These are phyloP conservation scores for Plemyria rubiginata DNA, from an alignment of 2,888 invertebrate species.

Conservation along the genomic window DNA sequence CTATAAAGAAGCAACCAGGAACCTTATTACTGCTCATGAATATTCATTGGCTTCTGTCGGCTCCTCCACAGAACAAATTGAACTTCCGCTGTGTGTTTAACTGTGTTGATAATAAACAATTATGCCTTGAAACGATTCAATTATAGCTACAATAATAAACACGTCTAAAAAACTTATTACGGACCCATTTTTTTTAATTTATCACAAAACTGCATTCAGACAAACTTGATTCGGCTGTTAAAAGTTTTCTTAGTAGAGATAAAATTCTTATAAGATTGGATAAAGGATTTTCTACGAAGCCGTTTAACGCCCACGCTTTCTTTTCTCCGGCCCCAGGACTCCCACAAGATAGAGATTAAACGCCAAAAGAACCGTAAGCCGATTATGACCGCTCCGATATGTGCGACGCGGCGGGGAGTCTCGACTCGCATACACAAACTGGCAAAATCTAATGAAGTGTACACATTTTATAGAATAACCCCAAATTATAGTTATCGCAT, in stretches of 20 bases:
- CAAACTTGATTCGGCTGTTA: conserved; percentile 27
- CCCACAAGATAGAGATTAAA: conserved; percentile 58
- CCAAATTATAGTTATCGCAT: conserved; percentile 24
- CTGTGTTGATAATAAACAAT: conserved; percentile 36
- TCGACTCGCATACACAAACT: conserved; percentile 31
- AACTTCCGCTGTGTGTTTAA: conserved; percentile 35
- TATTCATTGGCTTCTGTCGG: conserved; percentile 48
- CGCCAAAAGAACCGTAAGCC: conserved; percentile 53
- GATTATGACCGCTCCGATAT: conserved; percentile 29
- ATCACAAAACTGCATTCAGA: conserved; percentile 19
- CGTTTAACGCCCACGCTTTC: conserved; percentile 57
- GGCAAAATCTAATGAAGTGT: conserved; percentile 27
- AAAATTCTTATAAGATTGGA: conserved; percentile 47
- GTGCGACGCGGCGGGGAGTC: conserved; percentile 26
- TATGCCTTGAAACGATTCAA: conserved; percentile 31
- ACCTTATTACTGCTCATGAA: conserved; percentile 48
- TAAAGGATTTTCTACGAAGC: conserved; percentile 52
- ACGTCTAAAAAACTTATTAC: neutral
- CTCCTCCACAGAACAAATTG: conserved; percentile 45
- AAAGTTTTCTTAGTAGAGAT: conserved; percentile 37
- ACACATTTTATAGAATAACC: conserved; percentile 33
- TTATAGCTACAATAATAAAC: conserved; percentile 14
- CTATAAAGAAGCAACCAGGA: conserved; percentile 48
- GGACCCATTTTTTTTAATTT: neutral
- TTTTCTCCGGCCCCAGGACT: conserved; percentile 46